Evolutionary conservation across 2,113 vertebrate genomes (phyloP), one percentile per base, ranked within the genome.

Genomic region (Nipponia nippon): DNA sequence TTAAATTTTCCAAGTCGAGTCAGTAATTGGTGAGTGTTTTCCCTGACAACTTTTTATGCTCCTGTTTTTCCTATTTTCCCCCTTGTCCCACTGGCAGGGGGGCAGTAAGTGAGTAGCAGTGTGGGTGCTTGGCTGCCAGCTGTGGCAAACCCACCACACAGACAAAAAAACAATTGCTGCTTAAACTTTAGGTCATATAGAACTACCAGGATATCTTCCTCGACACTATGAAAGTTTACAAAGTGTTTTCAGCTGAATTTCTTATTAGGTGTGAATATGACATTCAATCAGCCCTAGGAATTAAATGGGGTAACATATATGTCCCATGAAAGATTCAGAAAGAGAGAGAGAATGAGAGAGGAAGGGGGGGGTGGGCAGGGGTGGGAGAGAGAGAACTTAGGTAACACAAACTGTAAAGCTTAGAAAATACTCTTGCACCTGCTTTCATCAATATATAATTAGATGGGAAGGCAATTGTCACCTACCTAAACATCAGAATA

Each of bases 311-410:
- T 44, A 72, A 9, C 13, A 46, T 13, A 29, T 3, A 10, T 1
- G 4, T 30, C 7, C n/a, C 25, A 63, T 55, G 11, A 73, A 70
- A 70, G 6, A 30, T 25, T 89, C 29, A 2, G 5, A 46, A 62
- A 69, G 29, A 40, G 9, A 36, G 9, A 15, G 22, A 32, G 47
- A 34, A 15, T 30, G 32, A 75, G 23, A 65, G 5, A 46, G 15
- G 52, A 29, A 38, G 6, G 13, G 4, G 1, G 5, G 6, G 1
- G 2, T n/a, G n/a, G 2, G 2, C 2, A 3, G 2, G 14, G 22
- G 34, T 42, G 40, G 40, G 19, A 26, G 13, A 82, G 5, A 79
- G 9, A 36, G 52, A 40, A 11, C 20, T 75, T 26, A 47, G 3
- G 22, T 77, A 84, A 52, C 18, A 46, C 29, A 38, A 62, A 38